Evolutionary conservation across 2,888 invertebrate genomes (phyloP).

Genomic region (Biston betularia): DNA sequence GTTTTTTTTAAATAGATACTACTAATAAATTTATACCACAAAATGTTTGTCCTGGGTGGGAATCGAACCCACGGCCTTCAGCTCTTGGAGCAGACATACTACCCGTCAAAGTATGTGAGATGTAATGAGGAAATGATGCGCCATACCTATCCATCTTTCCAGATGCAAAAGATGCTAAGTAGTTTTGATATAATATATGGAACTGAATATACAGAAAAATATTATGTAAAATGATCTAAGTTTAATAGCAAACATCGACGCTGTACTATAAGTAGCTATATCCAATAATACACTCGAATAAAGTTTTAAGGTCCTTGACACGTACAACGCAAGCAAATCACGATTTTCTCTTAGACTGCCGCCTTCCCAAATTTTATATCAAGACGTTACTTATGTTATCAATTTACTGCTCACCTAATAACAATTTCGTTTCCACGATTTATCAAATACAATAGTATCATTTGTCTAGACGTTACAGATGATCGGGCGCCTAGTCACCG

Average conservation of each 20-base stretch:
- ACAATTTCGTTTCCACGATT: slow-evolving; percentile 16
- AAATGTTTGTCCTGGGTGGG: too few relatives aligned
- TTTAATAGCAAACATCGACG: not conserved
- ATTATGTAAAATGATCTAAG: slow-evolving; percentile 9
- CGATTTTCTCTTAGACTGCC: slow-evolving; percentile 48
- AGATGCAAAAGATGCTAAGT: too few relatives aligned
- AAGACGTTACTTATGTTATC: slow-evolving; percentile 11
- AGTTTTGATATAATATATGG: not conserved
- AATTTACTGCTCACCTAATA: slow-evolving; percentile 17
- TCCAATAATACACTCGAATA: too few relatives aligned
- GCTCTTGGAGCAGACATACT: too few relatives aligned
- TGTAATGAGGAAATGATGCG: too few relatives aligned
- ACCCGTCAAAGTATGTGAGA: too few relatives aligned
- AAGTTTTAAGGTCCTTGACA: slow-evolving; percentile 40
- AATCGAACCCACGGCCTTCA: too few relatives aligned
- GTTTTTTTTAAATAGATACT: too few relatives aligned
- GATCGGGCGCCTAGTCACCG: slow-evolving; percentile 24
- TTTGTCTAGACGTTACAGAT: slow-evolving; percentile 42
- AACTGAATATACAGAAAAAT: not conserved
- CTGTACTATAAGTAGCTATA: not conserved
- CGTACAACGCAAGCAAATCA: slow-evolving; percentile 43
- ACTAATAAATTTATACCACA: too few relatives aligned
- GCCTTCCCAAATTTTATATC: slow-evolving; percentile 41
- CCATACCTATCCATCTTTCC: too few relatives aligned
- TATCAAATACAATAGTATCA: slow-evolving; percentile 21